Base-by-base conservation (phyloP, 2,113 vertebrate genomes). In the Burhinus oedicnemus region DNA sequence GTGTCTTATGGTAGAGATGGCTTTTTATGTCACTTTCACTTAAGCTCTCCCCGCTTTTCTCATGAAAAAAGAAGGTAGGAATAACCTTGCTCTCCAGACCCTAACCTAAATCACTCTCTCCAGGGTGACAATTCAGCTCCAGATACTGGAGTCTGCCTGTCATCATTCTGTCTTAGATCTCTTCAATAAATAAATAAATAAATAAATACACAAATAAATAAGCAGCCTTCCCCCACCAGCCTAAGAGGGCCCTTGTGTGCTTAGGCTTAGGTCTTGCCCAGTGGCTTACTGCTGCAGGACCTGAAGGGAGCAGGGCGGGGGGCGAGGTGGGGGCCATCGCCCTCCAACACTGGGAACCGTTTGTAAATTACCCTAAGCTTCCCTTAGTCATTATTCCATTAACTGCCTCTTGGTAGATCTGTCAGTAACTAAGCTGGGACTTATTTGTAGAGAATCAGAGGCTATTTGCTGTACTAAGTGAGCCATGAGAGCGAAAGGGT, bases 391-490 rank as follows among this genome's bases (percentile, higher is more conserved):
- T 96, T 96, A 96, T 96, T 96, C 96, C 96, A 95, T 98, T 96
- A 97, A 91, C 94, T 94, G 95, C 96, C 96, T 97, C 97, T 97
- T 90, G 95, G 94, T 98, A 97, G 97, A 97, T 97, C 97, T 97
- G 96, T 97, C 93, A 74, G 96, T 96, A 97, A 95, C 95, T 97
- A 95, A 96, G 95, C 94, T 95, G 96, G 93, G 77, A 97, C 89
- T 95, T 96, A 96, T 96, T 97, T 97, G 97, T 92, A 97, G 90
- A 96, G 97, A 97, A 97, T 95, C 95, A 79, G 95, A 94, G 95
- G 91, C 95, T 98, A 97, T 98, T 97, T 96, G 96, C 77, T n/a
- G 89, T 94, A 97, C 97, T 95, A 95, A 98, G 95, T 86, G 91
- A 98, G 96, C 95, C 87, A 76, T 95, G 97, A 96, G 97, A 97